A percentile compares a stretch with the other conserved stretches of the same genome.
These are phyloP conservation scores for Globicephala melas DNA, from an alignment of 2,113 vertebrate species.

Conservation along the genomic window DNA sequence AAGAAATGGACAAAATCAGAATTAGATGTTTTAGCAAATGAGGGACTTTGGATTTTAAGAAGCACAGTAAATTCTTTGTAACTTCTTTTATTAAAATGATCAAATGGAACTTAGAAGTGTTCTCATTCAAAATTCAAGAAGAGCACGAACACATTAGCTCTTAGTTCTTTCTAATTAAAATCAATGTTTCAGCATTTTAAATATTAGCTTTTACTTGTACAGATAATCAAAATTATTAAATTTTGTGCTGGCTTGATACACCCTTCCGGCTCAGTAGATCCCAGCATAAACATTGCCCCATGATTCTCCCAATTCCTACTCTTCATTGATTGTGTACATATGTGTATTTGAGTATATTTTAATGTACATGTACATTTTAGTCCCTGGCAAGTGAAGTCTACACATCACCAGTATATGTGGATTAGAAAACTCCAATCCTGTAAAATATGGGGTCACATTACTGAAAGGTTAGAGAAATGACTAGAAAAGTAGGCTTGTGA, in stretches of 20 bases:
- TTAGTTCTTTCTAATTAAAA: neutral
- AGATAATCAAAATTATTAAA: neutral
- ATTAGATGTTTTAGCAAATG: neutral
- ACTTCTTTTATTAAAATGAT: slow-evolving; percentile 9
- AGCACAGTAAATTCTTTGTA: neutral
- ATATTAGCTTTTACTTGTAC: neutral
- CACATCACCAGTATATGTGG: neutral
- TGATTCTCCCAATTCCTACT: neutral
- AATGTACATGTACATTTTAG: neutral
- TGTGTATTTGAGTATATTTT: neutral
- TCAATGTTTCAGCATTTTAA: neutral
- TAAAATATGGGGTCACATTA: neutral
- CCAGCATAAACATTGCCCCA: neutral
- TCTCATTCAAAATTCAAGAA: neutral
- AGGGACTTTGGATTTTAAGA: neutral
- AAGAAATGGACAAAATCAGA: neutral
- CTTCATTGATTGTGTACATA: neutral
- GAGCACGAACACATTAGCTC: neutral
- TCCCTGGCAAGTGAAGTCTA: neutral
- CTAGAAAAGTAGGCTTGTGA: neutral
- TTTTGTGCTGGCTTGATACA: neutral
- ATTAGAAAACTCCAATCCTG: neutral
- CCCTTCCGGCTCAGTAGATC: neutral
- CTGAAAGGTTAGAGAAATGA: neutral
- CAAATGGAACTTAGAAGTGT: neutral